Conservation (phyloP, 2,888 invertebrate species). For the Teinopalpus imperialis region DNA sequence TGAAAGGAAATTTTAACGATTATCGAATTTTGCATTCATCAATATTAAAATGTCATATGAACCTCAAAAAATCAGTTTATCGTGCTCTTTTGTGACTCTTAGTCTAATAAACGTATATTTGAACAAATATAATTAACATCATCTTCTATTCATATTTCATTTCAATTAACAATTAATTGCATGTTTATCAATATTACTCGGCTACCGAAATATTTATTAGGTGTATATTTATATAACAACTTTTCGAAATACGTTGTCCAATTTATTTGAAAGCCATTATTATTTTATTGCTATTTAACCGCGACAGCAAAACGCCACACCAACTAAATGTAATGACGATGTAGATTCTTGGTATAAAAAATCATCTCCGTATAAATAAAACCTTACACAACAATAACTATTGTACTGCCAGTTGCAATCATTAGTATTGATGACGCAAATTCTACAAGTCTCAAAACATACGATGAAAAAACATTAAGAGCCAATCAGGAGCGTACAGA, state of each 20-base stretch:
- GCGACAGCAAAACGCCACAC: slow-evolving; percentile 52
- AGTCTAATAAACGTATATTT: too few relatives aligned
- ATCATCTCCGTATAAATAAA: slow-evolving; percentile 43
- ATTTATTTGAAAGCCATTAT: slow-evolving; percentile 48
- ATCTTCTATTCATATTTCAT: background rate
- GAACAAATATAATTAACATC: background rate
- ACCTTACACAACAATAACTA: slow-evolving; percentile 70
- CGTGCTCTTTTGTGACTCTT: too few relatives aligned
- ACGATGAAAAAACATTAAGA: slow-evolving; percentile 63
- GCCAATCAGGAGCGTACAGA: slow-evolving; percentile 68
- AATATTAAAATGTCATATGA: too few relatives aligned
- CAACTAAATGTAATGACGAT: slow-evolving; percentile 79
- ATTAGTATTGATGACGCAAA: slow-evolving; percentile 81
- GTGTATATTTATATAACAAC: slow-evolving; percentile 38
- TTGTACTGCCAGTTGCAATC: slow-evolving; percentile 75
- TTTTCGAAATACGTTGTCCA: slow-evolving; percentile 30
- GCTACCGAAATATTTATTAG: slow-evolving; percentile 38
- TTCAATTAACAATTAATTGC: slow-evolving; percentile 32
- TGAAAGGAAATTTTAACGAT: too few relatives aligned
- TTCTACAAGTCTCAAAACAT: slow-evolving; percentile 63
- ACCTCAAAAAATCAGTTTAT: too few relatives aligned
- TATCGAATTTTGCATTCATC: too few relatives aligned
- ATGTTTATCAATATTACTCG: slow-evolving; percentile 26
- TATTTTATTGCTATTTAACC: slow-evolving; percentile 63
- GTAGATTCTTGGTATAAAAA: slow-evolving; percentile 58